Evolutionary conservation across 2,888 invertebrate species (phyloP).

Genomic region (Pilophorus perplexus): DNA sequence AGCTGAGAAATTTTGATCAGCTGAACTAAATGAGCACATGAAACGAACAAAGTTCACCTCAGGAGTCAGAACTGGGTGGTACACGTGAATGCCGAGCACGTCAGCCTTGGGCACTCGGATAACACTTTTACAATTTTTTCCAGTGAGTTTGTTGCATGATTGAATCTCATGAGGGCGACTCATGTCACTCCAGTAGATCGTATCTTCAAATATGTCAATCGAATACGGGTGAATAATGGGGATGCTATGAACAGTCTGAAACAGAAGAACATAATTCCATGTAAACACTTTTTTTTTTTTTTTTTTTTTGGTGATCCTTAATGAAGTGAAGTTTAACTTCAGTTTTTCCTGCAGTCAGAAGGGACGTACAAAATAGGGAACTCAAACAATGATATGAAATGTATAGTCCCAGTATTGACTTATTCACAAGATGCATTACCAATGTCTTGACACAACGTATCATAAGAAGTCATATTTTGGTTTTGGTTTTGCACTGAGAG

Average conservation of each 20-base stretch:
- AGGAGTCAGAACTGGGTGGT: conserved; percentile 60
- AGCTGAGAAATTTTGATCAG: too few species aligned
- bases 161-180: conserved; percentile 66
- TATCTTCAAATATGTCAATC: conserved; percentile 81
- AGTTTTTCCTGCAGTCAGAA: too few species aligned
- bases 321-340: too few species aligned
- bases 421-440: too few species aligned
- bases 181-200: conserved; percentile 86
- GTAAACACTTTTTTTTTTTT: not conserved
- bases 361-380: too few species aligned
- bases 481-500: too few species aligned
- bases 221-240: conserved; percentile 62
- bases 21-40: not conserved
- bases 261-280: too few species aligned
- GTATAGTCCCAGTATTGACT: too few species aligned
- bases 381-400: too few species aligned
- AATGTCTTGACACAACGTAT: too few species aligned
- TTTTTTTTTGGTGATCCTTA: not conserved
- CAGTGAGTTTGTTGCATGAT: conserved; percentile 73
- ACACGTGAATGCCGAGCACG: conserved; percentile 69
- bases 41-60: not conserved
- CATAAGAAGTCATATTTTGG: too few species aligned
- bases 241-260: not conserved
- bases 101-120: conserved; percentile 56
- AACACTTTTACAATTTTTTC: conserved; percentile 61